These are phyloP conservation scores for Platyura marginata DNA, from an alignment of 1,140 invertebrate genomes.

Conservation along the genomic window DNA sequence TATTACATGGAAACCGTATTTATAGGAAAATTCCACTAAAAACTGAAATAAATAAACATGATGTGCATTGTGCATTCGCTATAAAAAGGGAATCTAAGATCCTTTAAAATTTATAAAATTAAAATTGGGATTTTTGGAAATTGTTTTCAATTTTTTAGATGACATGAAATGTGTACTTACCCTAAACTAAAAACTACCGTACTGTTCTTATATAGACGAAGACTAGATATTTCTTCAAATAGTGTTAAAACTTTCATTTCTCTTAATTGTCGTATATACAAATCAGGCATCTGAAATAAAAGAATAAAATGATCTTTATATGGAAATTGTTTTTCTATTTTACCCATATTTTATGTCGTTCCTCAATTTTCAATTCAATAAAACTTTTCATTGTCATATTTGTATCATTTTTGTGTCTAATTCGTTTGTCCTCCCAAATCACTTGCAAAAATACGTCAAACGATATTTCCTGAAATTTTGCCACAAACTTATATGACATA, in stretches of 20 bases:
- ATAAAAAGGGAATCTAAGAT: too few relatives aligned
- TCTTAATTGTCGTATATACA: conserved; percentile 37
- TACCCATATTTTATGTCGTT: conserved; percentile 6
- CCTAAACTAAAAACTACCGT: conserved; percentile 37
- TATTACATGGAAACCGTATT: too few relatives aligned
- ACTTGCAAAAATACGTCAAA: conserved; percentile 38
- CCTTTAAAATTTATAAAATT: too few relatives aligned
- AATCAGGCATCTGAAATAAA: conserved; percentile 25
- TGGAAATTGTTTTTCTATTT: background rate
- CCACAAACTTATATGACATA: background rate
- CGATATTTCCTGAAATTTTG: conserved; percentile 32
- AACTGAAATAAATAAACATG: too few relatives aligned
- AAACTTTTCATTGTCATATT: background rate
- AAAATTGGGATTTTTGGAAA: too few relatives aligned
- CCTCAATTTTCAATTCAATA: conserved; percentile 5
- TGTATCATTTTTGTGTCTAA: conserved; percentile 13
- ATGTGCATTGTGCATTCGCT: too few relatives aligned
- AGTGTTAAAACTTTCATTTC: conserved; percentile 35
- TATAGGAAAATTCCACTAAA: too few relatives aligned
- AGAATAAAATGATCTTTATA: too few relatives aligned
- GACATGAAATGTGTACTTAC: too few relatives aligned
- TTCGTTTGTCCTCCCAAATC: conserved; percentile 32
- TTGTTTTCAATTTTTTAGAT: too few relatives aligned
- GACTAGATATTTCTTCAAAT: conserved; percentile 35
- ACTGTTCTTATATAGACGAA: conserved; percentile 33